Evolutionary conservation across 2,113 vertebrate genomes (phyloP).

Genomic region (Hippopotamus amphibius): DNA sequence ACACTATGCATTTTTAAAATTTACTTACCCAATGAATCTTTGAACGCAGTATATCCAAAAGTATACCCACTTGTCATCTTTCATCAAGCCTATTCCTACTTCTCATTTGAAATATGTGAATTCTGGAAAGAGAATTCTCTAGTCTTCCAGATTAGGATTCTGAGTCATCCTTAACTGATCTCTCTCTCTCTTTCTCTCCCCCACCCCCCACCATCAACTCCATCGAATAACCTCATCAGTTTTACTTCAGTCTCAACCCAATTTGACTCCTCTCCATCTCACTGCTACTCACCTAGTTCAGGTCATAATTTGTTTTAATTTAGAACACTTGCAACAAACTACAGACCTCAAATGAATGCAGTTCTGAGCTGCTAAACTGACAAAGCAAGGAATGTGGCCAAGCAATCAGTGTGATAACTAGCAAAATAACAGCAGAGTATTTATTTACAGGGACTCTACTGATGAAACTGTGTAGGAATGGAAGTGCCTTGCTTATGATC

Average conservation of each 20-base stretch:
- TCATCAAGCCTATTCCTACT: not conserved
- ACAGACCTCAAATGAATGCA: not conserved
- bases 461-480: not conserved
- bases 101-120: not conserved
- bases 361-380: not conserved
- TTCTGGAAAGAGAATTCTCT: constrained; percentile 25
- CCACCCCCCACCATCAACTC: not conserved
- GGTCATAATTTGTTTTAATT: constrained; percentile 11
- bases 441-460: not conserved
- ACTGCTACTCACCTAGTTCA: not conserved
- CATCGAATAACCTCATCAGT: not conserved
- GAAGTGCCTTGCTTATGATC: not conserved
- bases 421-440: not conserved
- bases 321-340: not conserved
- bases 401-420: not conserved
- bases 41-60: not conserved
- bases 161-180: not conserved
- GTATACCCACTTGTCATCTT: not conserved
- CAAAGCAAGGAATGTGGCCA: constrained; percentile 6
- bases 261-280: not conserved
- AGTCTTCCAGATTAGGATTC: constrained; percentile 20
- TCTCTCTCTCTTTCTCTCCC: not conserved
- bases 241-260: not conserved
- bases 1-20: not conserved
- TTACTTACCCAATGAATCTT: not conserved